Evolutionary conservation across 30 jellyfish, hydroid and myxozoan genomes (phyloP).

Genomic region (Hydractinia echinata): DNA sequence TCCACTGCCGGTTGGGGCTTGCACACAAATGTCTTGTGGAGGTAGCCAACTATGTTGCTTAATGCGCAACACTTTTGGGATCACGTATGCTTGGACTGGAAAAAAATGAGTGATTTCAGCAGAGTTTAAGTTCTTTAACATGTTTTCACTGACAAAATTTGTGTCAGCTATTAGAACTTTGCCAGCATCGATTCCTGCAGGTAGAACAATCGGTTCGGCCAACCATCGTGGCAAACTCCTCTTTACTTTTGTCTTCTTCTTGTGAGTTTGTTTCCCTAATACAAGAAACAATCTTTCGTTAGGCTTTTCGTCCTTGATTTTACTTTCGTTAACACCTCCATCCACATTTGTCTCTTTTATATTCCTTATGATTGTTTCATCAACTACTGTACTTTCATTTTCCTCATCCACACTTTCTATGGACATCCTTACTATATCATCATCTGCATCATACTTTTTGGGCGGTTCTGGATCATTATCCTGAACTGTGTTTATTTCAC

Average conservation of each 20-base stretch:
- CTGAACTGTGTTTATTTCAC: neutral
- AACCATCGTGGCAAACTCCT: slow-evolving; percentile 81
- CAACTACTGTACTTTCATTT: neutral
- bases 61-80: slow-evolving; percentile 37
- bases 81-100: slow-evolving; percentile 74
- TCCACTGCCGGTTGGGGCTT: slow-evolving; percentile 98
- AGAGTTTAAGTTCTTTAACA: slow-evolving; percentile 32
- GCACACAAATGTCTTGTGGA: slow-evolving; percentile 78
- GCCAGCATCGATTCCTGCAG: slow-evolving; percentile 30
- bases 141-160: slow-evolving; percentile 18
- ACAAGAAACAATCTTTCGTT: slow-evolving; percentile 9
- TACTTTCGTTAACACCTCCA: neutral
- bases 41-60: slow-evolving; percentile 36
- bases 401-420: neutral
- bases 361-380: neutral
- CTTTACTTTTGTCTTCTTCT: slow-evolving; percentile 28
- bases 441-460: neutral
- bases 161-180: slow-evolving; percentile 18
- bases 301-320: no score
- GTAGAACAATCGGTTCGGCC: slow-evolving; percentile 50
- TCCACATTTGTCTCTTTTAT: neutral
- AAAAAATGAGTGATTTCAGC: slow-evolving; percentile 41
- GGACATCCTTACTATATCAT: neutral
- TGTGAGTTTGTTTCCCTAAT: slow-evolving; percentile 38
- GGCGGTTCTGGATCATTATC: neutral